These are phyloP conservation scores for Misgurnus mizolepis DNA, from an alignment of 2,113 vertebrate species.

Conservation along the genomic window DNA sequence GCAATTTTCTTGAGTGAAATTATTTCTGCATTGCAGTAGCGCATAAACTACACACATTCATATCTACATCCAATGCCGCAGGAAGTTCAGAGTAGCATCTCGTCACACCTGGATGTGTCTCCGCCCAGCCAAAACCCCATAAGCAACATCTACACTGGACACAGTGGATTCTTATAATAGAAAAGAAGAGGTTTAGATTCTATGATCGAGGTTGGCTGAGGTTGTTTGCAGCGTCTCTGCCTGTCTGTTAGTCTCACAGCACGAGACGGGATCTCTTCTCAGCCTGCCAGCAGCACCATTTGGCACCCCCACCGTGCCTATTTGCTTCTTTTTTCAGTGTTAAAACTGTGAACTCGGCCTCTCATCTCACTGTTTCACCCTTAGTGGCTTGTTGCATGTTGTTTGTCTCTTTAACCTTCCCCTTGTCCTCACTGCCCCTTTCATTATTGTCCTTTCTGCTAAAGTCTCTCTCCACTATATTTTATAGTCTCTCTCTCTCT, in stretches of 20 bases:
- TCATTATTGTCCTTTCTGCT: neutral
- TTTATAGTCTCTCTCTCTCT: neutral
- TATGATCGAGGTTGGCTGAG: constrained; percentile 13
- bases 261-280: constrained; percentile 24
- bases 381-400: constrained; percentile 3
- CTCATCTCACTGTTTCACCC: constrained; percentile 12
- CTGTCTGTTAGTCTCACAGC: constrained; percentile 38
- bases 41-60: neutral
- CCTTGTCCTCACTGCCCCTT: neutral
- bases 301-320: constrained; percentile 40
- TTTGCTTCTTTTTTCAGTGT: constrained; percentile 37
- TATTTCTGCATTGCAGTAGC: no score
- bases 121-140: neutral
- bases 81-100: neutral
- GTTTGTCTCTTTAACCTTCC: neutral
- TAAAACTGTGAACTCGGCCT: constrained; percentile 29
- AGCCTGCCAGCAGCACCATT: constrained; percentile 29
- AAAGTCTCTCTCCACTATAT: neutral
- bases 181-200: neutral
- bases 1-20: no score
- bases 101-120: constrained; percentile 4
- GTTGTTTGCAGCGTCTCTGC: constrained; percentile 10
- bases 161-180: neutral
- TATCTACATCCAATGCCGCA: neutral
- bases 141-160: neutral